Percentiles rank a stretch among this genome's conserved stretches.
Conservation (phyloP, 2,113 vertebrate genomes). For the Rhizomys pruinosus region DNA sequence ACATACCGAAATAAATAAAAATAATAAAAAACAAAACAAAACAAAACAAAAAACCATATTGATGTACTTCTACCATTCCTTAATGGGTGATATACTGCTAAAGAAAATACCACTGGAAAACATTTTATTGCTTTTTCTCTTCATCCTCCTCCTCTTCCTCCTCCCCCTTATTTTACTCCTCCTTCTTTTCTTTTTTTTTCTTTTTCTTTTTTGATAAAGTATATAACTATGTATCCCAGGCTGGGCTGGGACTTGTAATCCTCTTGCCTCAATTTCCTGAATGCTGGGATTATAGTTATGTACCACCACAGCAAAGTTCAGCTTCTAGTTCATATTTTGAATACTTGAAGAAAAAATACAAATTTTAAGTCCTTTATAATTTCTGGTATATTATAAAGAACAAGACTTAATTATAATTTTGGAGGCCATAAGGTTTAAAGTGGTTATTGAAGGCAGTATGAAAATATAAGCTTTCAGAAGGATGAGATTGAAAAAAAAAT, state of each 20-base stretch:
- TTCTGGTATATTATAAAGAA: neutral
- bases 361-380: slow-evolving; percentile 12
- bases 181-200: neutral
- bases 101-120: neutral
- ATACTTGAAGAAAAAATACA: neutral
- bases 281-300: neutral
- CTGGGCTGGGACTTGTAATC: neutral
- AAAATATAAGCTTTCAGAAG: neutral
- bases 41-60: neutral
- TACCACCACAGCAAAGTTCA: neutral
- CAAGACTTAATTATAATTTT: neutral
- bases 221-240: neutral
- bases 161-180: too few relatives aligned
- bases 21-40: too few relatives aligned
- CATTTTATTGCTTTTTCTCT: neutral
- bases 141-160: neutral
- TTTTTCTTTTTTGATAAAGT: neutral
- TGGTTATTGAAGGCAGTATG: neutral
- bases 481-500: neutral
- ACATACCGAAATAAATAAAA: too few relatives aligned
- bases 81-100: neutral
- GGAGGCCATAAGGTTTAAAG: neutral
- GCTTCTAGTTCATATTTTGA: neutral
- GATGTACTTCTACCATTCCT: neutral
- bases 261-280: neutral